A percentile compares a stretch with the other conserved stretches of the same genome.
Evolutionary conservation across 2,888 invertebrate genomes (phyloP).

Genomic region (Sminthurides aquaticus): DNA sequence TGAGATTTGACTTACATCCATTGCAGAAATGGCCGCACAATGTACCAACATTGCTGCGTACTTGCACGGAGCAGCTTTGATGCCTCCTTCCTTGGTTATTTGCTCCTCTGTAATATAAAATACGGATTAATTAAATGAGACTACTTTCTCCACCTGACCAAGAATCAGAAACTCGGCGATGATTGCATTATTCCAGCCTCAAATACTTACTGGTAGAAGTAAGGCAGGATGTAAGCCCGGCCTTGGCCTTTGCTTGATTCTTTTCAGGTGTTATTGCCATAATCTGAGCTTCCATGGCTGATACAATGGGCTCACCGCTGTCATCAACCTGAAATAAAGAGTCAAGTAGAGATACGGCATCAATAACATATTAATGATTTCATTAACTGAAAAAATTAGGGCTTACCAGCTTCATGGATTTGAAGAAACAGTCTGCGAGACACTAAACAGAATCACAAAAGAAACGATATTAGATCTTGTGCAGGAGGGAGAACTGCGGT

Average conservation of each 20-base stretch:
- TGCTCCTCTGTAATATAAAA: background rate
- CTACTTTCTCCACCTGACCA: no score
- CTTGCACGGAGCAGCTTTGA: background rate
- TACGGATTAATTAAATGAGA: no score
- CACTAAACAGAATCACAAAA: background rate
- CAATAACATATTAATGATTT: background rate
- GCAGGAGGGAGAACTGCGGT: background rate
- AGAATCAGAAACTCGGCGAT: no score
- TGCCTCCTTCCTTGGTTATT: background rate
- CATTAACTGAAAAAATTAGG: background rate
- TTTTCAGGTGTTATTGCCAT: background rate
- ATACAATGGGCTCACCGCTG: background rate
- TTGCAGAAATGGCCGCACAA: background rate
- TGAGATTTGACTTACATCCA: background rate
- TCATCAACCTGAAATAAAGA: background rate
- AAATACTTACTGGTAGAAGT: background rate
- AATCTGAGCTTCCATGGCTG: background rate
- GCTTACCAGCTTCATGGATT: background rate
- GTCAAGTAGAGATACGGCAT: background rate
- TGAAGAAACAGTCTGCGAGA: conserved; percentile 1
- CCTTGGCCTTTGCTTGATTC: background rate
- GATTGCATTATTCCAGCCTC: background rate
- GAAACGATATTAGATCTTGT: background rate
- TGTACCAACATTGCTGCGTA: conserved; percentile 1
- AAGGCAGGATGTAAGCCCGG: background rate